These are phyloP conservation scores for Littorina saxatilis DNA, from an alignment of 1,140 invertebrate species.

Conservation along the genomic window DNA sequence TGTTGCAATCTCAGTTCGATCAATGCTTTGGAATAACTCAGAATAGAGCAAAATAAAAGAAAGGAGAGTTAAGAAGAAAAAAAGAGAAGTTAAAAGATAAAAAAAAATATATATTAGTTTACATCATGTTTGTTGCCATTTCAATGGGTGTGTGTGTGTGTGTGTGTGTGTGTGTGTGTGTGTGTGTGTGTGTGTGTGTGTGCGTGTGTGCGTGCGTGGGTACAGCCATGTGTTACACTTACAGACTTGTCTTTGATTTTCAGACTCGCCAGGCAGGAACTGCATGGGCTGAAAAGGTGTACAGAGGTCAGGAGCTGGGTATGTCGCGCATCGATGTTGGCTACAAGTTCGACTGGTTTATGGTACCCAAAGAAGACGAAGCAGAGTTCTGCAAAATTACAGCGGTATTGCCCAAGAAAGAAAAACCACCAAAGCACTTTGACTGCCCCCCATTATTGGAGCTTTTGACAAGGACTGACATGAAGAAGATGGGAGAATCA, in stretches of 20 bases:
- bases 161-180: no score
- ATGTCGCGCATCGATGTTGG: conserved; percentile 42
- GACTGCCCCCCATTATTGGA: background rate
- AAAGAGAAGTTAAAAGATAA: no score
- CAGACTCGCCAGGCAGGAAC: conserved; percentile 16
- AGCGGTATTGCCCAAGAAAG: background rate
- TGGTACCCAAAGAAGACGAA: conserved; percentile 57
- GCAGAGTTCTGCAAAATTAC: conserved; percentile 22
- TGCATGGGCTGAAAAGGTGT: conserved; percentile 50
- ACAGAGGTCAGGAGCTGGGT: conserved; percentile 43
- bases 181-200: no score
- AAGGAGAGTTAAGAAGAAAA: no score
- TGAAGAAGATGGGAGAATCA: background rate
- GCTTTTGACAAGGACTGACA: background rate
- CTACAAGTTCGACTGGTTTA: conserved; percentile 49
- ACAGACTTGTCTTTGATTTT: background rate
- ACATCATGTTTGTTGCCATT: no score
- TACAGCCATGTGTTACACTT: no score
- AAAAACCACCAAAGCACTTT: background rate
- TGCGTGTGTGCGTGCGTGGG: no score
- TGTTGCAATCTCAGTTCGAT: no score
- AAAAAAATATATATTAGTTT: no score
- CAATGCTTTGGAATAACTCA: no score
- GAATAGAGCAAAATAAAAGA: no score
- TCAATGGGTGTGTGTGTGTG: no score